Evolutionary conservation across 2,113 vertebrate species (phyloP).

Genomic region (Gymnobelideus leadbeateri): DNA sequence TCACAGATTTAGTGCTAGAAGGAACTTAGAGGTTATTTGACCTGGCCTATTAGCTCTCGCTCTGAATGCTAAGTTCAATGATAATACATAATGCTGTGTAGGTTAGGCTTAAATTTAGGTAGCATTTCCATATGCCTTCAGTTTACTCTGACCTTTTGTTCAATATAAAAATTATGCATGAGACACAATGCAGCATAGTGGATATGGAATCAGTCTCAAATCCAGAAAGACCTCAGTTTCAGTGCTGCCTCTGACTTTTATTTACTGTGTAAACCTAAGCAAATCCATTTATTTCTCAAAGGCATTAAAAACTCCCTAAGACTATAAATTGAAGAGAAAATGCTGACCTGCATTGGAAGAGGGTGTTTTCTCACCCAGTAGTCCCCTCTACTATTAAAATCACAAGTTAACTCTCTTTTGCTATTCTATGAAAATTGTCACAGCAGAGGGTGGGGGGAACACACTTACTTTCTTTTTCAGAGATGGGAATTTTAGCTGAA

Average conservation of each 20-base stretch:
- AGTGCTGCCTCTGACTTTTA: background rate
- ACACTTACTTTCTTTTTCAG: background rate
- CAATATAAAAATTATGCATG: background rate
- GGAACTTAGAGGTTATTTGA: background rate
- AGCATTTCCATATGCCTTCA: background rate
- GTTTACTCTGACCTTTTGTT: background rate
- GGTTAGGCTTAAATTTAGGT: background rate
- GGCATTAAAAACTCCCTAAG: background rate
- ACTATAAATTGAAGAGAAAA: background rate
- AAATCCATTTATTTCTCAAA: background rate
- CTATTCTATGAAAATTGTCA: background rate
- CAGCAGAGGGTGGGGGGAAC: background rate
- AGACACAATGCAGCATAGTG: background rate
- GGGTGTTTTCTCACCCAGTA: background rate
- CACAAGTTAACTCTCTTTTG: background rate
- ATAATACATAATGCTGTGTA: background rate
- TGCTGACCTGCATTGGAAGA: background rate
- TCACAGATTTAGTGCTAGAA: background rate
- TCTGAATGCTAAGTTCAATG: background rate
- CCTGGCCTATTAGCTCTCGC: background rate
- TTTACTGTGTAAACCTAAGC: background rate
- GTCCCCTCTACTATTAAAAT: background rate
- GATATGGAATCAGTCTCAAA: background rate
- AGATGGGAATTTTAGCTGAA: background rate
- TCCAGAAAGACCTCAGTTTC: background rate